Conservation (phyloP, 2,888 invertebrate species). For the Hydrotaea diabolus region DNA sequence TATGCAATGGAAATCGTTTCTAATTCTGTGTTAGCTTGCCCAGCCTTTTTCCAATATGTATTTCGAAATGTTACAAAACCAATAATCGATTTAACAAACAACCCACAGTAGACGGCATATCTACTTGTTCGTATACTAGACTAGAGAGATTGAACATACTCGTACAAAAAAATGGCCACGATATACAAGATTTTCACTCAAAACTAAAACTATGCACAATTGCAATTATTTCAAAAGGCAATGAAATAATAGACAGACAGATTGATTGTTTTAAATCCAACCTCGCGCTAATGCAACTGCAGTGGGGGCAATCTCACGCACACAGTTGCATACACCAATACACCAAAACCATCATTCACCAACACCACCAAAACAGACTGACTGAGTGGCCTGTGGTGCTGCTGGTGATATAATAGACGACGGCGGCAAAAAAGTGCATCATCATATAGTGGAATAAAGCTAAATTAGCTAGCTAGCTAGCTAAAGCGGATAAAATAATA, state of each 20-base stretch:
- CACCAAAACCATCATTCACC: neutral
- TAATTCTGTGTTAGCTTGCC: no score
- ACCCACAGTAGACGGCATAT: no score
- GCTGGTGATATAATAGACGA: conserved; percentile 59
- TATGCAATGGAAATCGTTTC: no score
- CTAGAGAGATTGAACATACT: neutral
- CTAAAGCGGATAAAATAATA: conserved; percentile 21
- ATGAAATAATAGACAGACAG: conserved; percentile 26
- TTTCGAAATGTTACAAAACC: no score
- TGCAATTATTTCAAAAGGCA: conserved; percentile 20
- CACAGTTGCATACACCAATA: neutral
- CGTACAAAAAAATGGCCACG: neutral
- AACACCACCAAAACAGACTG: neutral
- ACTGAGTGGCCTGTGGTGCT: neutral
- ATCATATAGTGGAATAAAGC: conserved; percentile 48
- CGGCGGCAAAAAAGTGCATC: conserved; percentile 49
- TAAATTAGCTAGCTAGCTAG: conserved; percentile 51
- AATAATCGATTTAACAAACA: no score
- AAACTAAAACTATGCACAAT: neutral
- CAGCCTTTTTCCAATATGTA: no score
- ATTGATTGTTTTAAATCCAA: conserved; percentile 33
- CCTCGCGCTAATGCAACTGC: conserved; percentile 42
- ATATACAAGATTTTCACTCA: neutral
- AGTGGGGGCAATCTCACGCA: conserved; percentile 8
- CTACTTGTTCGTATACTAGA: neutral